Evolutionary conservation across 2,797 vertebrate genomes (phyloP), one percentile per base, ranked within the genome.

Genomic region (Danio aesculapii): DNA sequence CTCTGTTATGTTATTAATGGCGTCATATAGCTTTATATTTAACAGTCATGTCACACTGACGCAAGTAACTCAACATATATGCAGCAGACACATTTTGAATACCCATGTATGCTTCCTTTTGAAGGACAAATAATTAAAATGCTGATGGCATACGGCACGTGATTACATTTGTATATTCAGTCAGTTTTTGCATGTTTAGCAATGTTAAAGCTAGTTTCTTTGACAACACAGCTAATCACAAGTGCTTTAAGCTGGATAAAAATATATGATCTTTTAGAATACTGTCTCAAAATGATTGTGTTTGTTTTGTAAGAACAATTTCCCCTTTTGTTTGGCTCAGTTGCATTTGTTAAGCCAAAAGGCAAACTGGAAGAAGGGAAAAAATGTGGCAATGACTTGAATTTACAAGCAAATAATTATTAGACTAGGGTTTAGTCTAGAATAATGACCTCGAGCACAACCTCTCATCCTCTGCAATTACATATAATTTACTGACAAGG

Each of bases 401-500:
- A 62, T 71, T 63, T 53, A 53, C n/a, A 39, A 53, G 39, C 14
- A 62, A 63, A 71, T 71, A 52, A 43, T 53, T 63, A 30, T 63
- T 53, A 63, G 6, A 64, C 47, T 55, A 55, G 17, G 4, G 19
- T 72, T 57, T n/a, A 14, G 69, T 47, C 13, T 19, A 12, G 9
- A 57, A 68, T 49, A 58, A 58, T 10, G 77, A 55, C 49, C 19
- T 64, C 17, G 46, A 63, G 58, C 64, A 59, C 43, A 52, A n/a
- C 46, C 66, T 63, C 43, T 64, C 59, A 46, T 63, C 57, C 64
- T 44, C 17, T 47, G 58, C 57, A 79, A 62, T 62, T 55, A 63
- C 17, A 53, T 71, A 72, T 62, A 72, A 72, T 79, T 62, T 30
- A 79, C 19, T 46, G 39, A 79, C 30, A 71, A 62, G 16, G 30